Base-by-base conservation (phyloP, 2,888 invertebrate genomes). In the Zhengitettix transpicula region DNA sequence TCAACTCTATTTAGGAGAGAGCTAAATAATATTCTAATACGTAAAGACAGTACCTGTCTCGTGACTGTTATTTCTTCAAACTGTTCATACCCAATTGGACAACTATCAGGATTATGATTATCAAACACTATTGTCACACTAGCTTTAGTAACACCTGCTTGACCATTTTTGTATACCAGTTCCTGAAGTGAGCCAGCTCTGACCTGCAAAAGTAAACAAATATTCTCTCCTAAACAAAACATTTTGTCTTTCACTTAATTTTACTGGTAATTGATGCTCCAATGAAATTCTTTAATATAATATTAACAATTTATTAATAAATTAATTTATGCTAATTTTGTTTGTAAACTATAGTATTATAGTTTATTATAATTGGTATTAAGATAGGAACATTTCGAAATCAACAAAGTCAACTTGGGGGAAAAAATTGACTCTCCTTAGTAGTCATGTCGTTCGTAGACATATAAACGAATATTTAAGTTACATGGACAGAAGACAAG, bases 131-230 rank as follows among this genome's bases (percentile, higher is more conserved):
- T 87, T 61, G 95, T 91, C 41, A 99, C 99, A 3, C 89, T 89
- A 0, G 98, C 98, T 73, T 94, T 94, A 10, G 87, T 93, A 58
- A 99, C 81, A 1, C 97, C 98, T 1, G 94, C 94, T 71, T 97
- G 96, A 0, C 99, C 99, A 74, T 88, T 87, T 74, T 98, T 98
- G 74, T 91, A 98, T n/a, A 99, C 94, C 63, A 99, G 76, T 70
- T 99, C 99, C 74, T 94, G 93, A 40, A 98, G 75, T 64, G 85
- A 89, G 42, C 83, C 81, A 7, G 93, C 96, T 66, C 97, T 80
- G 9, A 98, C 94, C 94, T 96, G 67, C 28, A 68, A 70, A 62
- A 61, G 51, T 51, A 56, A 51, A 28, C 28, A 28, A 28, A 28
- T 28, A 28, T 28, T 28, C 7, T 28, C 28, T 28, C 28, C 28